Conservation (phyloP, 1,140 invertebrate species). For the Ostrea denselamellosa region DNA sequence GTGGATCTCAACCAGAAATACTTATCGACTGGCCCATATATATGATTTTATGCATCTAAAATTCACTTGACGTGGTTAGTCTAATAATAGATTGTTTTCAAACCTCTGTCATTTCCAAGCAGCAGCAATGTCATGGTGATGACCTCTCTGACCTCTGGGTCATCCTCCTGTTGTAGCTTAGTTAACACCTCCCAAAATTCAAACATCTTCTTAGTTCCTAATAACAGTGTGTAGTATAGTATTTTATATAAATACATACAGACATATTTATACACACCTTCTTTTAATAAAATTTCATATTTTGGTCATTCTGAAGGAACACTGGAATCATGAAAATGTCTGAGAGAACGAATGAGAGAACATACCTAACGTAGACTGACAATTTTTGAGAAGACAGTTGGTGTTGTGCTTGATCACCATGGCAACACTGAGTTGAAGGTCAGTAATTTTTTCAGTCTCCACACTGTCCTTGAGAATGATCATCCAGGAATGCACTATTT, state of each 20-base stretch:
- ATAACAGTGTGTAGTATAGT: background rate
- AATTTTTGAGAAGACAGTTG: conserved; percentile 50
- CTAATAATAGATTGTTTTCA: background rate
- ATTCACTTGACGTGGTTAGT: too few species aligned
- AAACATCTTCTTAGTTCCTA: conserved; percentile 50
- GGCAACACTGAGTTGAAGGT: conserved; percentile 62
- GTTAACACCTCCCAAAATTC: conserved; percentile 69
- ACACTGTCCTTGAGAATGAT: conserved; percentile 51
- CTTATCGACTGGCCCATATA: too few species aligned
- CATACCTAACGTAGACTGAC: background rate
- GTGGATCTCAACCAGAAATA: too few species aligned
- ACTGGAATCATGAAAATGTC: background rate
- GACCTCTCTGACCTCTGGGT: conserved; percentile 71
- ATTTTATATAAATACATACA: background rate
- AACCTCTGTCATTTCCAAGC: conserved; percentile 40
- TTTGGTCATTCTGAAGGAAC: background rate
- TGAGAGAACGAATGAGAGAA: background rate
- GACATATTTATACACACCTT: too few species aligned
- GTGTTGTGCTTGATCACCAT: conserved; percentile 59
- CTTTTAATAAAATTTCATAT: background rate
- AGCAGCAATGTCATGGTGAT: conserved; percentile 54
- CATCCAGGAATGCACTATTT: conserved; percentile 43
- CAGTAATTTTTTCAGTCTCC: conserved; percentile 58
- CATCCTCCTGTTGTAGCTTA: conserved; percentile 74
- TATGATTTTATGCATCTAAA: too few species aligned